Evolutionary conservation across 2,888 invertebrate species (phyloP), one percentile per base, ranked within the genome.

Genomic region (Pyrgus malvae): DNA sequence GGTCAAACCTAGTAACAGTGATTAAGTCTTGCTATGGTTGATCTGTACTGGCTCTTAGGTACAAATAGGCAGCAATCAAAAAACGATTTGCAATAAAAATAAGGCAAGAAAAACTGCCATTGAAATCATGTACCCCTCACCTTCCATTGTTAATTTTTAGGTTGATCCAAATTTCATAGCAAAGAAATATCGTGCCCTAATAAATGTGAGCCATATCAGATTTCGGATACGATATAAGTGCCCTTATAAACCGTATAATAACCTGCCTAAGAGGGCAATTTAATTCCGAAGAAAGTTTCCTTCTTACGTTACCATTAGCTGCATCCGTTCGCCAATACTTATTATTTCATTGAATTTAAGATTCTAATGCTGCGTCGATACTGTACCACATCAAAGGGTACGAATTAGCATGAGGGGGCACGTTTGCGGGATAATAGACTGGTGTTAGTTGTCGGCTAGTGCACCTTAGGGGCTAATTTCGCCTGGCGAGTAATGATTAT

Each of bases 391-490:
- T 84, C 87, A 87, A 86, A 87, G 84, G 81, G 78, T 73, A 72
- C 60, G 66, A 82, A 89, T 89, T 88, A 85, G 78, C 86, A 88
- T 86, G 81, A 80, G 75, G 75, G 78, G 76, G 74, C 80, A 78
- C 80, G 81, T 81, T 79, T 80, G 79, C 76, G 79, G 83, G 78
- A 84, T 85, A 88, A 84, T 88, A 87, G 82, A 86, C 81, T 80
- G 76, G 72, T 70, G 70, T 78, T 81, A 77, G 80, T 77, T 78
- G 83, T 74, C 72, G 73, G 72, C 74, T 80, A 82, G 76, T 78
- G 76, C 76, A 87, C 89, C 87, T 87, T 81, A 87, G 89, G 86
- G 89, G 83, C 84, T 83, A 87, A 89, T 89, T 83, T 83, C 62
- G 76, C 78, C 72, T 80, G 79, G 79, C 80, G 72, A 72, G 75